Evolutionary conservation across 1,140 invertebrate species (phyloP).

Genomic region (Drosophila subpulchrella): DNA sequence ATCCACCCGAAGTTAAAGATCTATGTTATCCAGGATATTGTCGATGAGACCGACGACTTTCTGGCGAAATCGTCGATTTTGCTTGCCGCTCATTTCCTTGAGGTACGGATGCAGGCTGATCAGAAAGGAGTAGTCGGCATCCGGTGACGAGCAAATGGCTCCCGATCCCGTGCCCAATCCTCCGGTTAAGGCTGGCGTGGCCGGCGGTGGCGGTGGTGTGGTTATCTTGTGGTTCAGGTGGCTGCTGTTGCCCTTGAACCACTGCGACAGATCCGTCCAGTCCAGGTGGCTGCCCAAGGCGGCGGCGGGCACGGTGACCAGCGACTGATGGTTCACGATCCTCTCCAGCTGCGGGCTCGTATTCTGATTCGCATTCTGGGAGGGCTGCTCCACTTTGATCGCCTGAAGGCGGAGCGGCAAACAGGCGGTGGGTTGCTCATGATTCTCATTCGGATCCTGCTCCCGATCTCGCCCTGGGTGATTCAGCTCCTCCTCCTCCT

Average conservation of each 20-base stretch:
- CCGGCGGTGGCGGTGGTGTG: conserved; percentile 31
- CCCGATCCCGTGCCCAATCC: conserved; percentile 9
- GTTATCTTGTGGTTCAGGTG: conserved; percentile 23
- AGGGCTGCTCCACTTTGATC: conserved; percentile 63
- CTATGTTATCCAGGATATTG: conserved; percentile 71
- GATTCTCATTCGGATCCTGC: neutral
- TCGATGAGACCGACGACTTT: conserved; percentile 78
- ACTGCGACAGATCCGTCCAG: conserved; percentile 60
- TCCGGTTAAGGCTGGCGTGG: conserved; percentile 2
- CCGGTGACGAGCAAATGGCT: conserved; percentile 37
- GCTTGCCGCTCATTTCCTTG: conserved; percentile 80
- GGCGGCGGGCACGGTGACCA: conserved; percentile 59
- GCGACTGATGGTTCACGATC: conserved; percentile 51
- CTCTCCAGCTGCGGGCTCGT: conserved; percentile 24
- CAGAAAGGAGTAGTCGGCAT: conserved; percentile 77
- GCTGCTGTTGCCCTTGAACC: conserved; percentile 47
- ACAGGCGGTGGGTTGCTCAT: conserved; percentile 15
- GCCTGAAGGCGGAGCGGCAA: conserved; percentile 58
- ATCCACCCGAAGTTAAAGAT: conserved; percentile 20
- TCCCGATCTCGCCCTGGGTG: neutral
- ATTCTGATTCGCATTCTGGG: neutral
- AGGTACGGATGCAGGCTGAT: conserved; percentile 79
- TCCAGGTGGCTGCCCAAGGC: conserved; percentile 59
- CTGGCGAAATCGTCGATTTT: conserved; percentile 76
- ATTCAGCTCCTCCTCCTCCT: conserved; percentile 19